Evolutionary conservation across 1,140 invertebrate species (phyloP), one percentile per base, ranked within the genome.

Genomic region (Pseudomyrmex dendroicus): DNA sequence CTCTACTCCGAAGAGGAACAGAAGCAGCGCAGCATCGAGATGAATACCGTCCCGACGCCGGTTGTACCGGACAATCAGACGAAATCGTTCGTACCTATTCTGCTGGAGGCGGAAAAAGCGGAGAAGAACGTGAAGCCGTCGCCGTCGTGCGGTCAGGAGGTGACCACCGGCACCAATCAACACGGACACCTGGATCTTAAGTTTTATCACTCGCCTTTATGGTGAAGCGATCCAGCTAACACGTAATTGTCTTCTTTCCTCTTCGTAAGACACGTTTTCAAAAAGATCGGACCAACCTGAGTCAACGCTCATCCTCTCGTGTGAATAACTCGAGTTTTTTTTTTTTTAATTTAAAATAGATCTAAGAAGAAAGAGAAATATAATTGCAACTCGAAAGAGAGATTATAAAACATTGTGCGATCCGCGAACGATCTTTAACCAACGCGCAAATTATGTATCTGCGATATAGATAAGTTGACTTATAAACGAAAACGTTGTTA

Each of bases 131-230:
- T 91, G 4, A 92, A 93, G 86, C 84, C 90, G 1, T 91, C 92
- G 0, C 93, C 93, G 0, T 92, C 92, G 0, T 93, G 92, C 76
- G 89, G 84, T 50, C 93, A 93, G 82, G 93, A 94, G 89, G 89
- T 92, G 15, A 68, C 84, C 1, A 83, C 87, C 20, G 87, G 86
- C 22, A 87, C 74, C 72, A 85, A 90, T 84, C 90, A 92, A 70
- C 84, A 89, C 22, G 90, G 86, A 46, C 93, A 94, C 73, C 84
- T 94, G 17, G 93, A 94, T 88, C 89, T 94, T 2, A 94, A 94
- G 84, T 94, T 94, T 87, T 94, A 94, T 73, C 93, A 94, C 59
- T 94, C 93, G 0, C 93, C 94, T 59, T 87, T 94, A 56, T 94
- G 94, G 94, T 94, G 94, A 89, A 91, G n/a, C 13, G 25, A 56